Evolutionary conservation across 1,140 invertebrate genomes (phyloP), one percentile per base, ranked within the genome.

Genomic region (Musca vetustissima): DNA sequence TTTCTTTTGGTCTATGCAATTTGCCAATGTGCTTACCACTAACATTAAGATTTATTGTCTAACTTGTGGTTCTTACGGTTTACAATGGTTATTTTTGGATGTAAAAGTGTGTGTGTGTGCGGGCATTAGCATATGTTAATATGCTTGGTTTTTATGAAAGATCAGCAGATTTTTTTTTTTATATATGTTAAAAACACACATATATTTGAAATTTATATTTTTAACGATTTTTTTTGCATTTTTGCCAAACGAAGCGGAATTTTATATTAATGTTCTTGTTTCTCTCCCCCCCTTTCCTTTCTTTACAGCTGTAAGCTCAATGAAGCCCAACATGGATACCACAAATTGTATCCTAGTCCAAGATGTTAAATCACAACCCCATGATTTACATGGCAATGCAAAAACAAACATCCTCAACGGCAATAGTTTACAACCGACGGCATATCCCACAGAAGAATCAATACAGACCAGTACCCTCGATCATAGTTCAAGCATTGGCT

Each of bases 261-360:
- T 43, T 43, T 43, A 7, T 8, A 64, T 19, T 50, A n/a, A 28
- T 43, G 3, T 55, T 7, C 24, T 43, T 48, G n/a, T 59, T 55
- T 25, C 43, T 61, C 8, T 47, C 9, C 49, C 13, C 25, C n/a
- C 25, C 6, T 59, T n/a, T 66, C 43, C 14, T 36, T 17, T 64
- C 14, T 76, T 91, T 89, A 66, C 89, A 94, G 92, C 91, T 79
- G 89, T 93, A 83, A 93, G 90, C 84, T 92, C 92, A 77, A 93
- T 93, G 90, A 90, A 92, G 84, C 88, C 88, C 78, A 89, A 89
- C 83, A 89, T 92, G 85, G 92, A 94, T 85, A 90, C 88, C 82
- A 88, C 91, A 75, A 93, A 93, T 83, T 95, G 93, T 84, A 93
- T 94, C 80, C 85, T 94, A 81, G 92, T 94, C 74, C 92, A 94